Conservation (phyloP, 1,140 invertebrate species). For the Bombus waltoni region DNA sequence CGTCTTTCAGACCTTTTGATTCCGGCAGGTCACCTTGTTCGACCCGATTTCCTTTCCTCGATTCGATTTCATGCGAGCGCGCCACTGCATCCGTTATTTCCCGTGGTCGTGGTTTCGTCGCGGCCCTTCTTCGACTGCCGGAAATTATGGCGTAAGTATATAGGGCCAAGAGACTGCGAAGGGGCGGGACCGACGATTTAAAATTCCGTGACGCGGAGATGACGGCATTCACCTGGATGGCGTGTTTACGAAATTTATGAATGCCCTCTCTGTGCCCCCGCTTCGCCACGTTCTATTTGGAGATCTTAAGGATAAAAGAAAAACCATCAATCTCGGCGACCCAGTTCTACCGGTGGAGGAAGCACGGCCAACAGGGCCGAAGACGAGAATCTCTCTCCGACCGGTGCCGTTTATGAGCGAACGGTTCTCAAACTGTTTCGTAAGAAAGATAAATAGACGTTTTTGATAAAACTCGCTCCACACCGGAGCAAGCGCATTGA, state of each 20-base stretch:
- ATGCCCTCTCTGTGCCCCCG: conserved; percentile 15
- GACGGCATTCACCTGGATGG: conserved; percentile 39
- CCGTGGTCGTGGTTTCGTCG: too few relatives aligned
- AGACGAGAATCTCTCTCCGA: conserved; percentile 44
- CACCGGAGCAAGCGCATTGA: conserved; percentile 48
- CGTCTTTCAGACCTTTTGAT: conserved; percentile 34
- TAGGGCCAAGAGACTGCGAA: too few relatives aligned
- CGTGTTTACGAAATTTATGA: conserved; percentile 64
- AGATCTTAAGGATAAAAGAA: conserved; percentile 50
- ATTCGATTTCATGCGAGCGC: too few relatives aligned
- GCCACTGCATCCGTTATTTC: neutral
- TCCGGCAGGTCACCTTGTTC: conserved; percentile 20
- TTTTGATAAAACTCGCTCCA: conserved; percentile 63
- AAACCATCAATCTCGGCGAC: conserved; percentile 63
- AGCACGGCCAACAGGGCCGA: neutral
- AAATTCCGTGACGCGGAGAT: neutral
- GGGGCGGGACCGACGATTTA: neutral
- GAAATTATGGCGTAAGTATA: neutral
- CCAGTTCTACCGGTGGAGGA: conserved; percentile 39
- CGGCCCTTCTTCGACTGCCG: neutral
- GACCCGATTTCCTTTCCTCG: neutral
- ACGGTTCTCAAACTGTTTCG: conserved; percentile 67
- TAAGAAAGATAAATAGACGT: conserved; percentile 68
- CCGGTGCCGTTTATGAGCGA: conserved; percentile 65
- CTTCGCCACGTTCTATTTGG: conserved; percentile 45